phyloP scores from a whole-genome alignment of 2,888 invertebrate species.

The Corythucha ciliata region DNA sequence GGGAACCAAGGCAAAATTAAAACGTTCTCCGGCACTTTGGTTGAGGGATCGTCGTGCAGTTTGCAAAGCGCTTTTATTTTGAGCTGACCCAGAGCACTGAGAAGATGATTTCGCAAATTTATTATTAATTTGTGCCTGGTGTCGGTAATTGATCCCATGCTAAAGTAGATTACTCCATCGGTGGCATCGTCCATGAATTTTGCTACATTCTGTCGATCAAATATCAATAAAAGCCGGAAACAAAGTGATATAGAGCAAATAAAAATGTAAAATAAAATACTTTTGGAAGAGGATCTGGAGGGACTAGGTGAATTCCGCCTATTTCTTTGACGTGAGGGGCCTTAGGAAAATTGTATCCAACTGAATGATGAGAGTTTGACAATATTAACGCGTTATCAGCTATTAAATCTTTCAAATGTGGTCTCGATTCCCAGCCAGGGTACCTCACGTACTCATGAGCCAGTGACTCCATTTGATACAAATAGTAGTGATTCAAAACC shows the following conservation, averaged over 20 bases:
- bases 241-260: no score
- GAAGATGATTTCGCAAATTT: no score
- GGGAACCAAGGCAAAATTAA: conserved; percentile 61
- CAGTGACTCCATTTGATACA: no score
- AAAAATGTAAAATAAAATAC: no score
- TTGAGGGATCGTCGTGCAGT: conserved; percentile 61
- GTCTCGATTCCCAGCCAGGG: conserved; percentile 24
- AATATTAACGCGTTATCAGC: conserved; percentile 16
- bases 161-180: no score
- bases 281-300: conserved; percentile 56
- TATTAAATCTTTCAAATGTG: conserved; percentile 21
- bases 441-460: conserved; percentile 12
- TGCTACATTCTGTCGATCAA: no score
- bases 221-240: no score
- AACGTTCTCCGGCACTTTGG: conserved; percentile 63
- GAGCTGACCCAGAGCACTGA: no score
- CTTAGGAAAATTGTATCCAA: conserved; percentile 57
- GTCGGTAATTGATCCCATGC: no score
- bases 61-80: conserved; percentile 76
- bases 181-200: no score
- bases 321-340: conserved; percentile 74
- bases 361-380: conserved; percentile 18
- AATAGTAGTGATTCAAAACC: not conserved
- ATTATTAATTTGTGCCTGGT: no score
- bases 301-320: conserved; percentile 72